phyloP scores from a whole-genome alignment of 1,140 invertebrate genomes.

The Trachymyrmex cornetzi region DNA sequence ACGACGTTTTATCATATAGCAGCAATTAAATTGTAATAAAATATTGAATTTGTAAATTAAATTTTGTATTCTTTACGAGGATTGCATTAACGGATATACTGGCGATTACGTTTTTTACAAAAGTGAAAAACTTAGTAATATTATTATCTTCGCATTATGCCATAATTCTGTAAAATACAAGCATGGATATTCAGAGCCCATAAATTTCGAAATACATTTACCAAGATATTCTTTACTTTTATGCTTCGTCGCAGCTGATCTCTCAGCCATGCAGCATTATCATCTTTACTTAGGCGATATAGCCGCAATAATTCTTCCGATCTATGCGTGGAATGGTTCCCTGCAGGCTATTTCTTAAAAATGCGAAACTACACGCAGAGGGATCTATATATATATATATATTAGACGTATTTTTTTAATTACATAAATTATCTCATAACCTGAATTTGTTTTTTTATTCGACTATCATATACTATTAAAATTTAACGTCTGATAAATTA shows the following conservation, averaged over 20 bases:
- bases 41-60: neutral
- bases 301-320: slow-evolving; percentile 40
- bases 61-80: neutral
- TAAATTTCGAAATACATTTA: slow-evolving; percentile 24
- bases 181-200: neutral
- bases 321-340: neutral
- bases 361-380: neutral
- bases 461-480: neutral
- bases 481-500: neutral
- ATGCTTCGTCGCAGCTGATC: slow-evolving; percentile 13
- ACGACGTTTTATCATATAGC: neutral
- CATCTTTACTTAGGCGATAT: slow-evolving; percentile 39
- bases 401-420: neutral
- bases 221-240: slow-evolving; percentile 30
- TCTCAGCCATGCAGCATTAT: slow-evolving; percentile 5
- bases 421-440: neutral
- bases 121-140: neutral
- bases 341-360: slow-evolving; percentile 15
- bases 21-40: neutral
- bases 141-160: neutral
- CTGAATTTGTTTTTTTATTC: slow-evolving; percentile 7
- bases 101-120: neutral
- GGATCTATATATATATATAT: neutral
- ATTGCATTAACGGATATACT: no score
- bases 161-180: neutral